Conservation (phyloP, 2,888 invertebrate genomes). For the Drosophila eohydei region DNA sequence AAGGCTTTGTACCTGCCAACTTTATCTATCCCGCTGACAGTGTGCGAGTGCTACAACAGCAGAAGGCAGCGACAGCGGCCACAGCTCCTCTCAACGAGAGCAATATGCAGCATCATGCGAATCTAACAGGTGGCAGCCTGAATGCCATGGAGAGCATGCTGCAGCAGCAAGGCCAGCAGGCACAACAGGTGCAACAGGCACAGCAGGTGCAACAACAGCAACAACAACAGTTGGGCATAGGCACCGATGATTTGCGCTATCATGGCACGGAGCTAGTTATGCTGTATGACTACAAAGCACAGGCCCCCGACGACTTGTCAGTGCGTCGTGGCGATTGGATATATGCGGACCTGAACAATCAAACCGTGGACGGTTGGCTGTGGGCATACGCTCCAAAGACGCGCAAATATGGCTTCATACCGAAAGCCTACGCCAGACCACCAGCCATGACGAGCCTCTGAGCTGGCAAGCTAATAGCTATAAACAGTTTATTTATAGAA, state of each 20-base stretch:
- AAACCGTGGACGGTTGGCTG: slow-evolving; percentile 97
- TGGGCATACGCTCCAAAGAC: slow-evolving; percentile 98
- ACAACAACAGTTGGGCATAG: slow-evolving; percentile 80
- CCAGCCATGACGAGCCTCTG: slow-evolving; percentile 93
- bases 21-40: slow-evolving; percentile 96
- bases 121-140: slow-evolving; percentile 39
- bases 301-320: slow-evolving; percentile 96
- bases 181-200: slow-evolving; percentile 63
- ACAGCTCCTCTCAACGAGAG: slow-evolving; percentile 56
- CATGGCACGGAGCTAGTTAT: slow-evolving; percentile 96
- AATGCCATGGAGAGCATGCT: slow-evolving; percentile 61
- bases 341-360: slow-evolving; percentile 96
- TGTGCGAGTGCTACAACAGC: slow-evolving; percentile 85
- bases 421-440: slow-evolving; percentile 96
- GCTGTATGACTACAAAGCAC: slow-evolving; percentile 97
- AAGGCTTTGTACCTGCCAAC: slow-evolving; percentile 97
- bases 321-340: slow-evolving; percentile 97
- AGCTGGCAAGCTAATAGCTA: neutral
- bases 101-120: slow-evolving; percentile 64
- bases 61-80: slow-evolving; percentile 46
- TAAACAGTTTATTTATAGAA: neutral
- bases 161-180: slow-evolving; percentile 57
- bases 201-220: slow-evolving; percentile 64
- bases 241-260: slow-evolving; percentile 89
- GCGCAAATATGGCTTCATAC: slow-evolving; percentile 96